Percentiles rank a stretch among this genome's conserved stretches.
phyloP scores from a whole-genome alignment of 1,140 invertebrate species.

The Cryptotermes secundus region DNA sequence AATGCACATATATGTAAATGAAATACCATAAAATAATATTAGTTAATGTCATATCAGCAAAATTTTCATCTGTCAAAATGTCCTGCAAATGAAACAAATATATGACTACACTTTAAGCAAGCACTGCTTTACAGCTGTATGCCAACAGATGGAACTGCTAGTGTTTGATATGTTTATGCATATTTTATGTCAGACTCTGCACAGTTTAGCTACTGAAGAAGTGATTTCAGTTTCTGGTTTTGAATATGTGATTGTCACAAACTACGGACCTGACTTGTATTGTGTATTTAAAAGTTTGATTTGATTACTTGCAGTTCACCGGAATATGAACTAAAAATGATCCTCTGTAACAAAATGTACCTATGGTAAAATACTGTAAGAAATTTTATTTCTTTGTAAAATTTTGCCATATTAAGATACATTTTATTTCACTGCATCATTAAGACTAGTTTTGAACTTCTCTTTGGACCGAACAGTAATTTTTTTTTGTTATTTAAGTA shows the following conservation, averaged over 20 bases:
- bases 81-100: not conserved
- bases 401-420: not conserved
- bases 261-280: not conserved
- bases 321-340: not conserved
- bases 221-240: not conserved
- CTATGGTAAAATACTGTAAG: not conserved
- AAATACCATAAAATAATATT: not conserved
- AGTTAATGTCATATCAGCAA: not conserved
- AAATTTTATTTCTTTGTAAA: not conserved
- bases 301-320: not conserved
- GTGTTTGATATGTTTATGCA: conserved; percentile 13
- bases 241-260: conserved; percentile 17
- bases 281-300: not conserved
- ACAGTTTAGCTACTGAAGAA: not conserved
- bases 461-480: not conserved
- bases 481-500: not conserved
- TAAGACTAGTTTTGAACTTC: not conserved
- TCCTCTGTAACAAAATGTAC: not conserved
- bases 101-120: not conserved
- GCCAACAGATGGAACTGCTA: not conserved
- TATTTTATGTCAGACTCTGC: not conserved
- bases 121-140: not conserved
- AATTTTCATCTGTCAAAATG: not conserved
- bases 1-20: not conserved
- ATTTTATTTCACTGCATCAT: not conserved